Evolutionary conservation across 2,797 vertebrate species (phyloP), one percentile per base, ranked within the genome.

Genomic region (Oreochromis grahami): DNA sequence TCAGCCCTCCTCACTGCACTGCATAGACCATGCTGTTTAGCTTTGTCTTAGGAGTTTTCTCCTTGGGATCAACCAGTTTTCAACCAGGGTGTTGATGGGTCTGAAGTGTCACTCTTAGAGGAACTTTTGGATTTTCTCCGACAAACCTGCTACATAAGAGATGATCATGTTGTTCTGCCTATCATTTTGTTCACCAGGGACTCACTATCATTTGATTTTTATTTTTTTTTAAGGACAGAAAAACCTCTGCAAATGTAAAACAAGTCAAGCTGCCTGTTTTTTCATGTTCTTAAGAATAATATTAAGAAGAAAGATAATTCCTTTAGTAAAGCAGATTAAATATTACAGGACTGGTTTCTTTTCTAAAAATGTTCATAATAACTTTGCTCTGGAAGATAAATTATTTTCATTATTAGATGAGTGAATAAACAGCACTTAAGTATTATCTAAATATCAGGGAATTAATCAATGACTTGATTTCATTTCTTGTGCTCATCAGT

Each of bases 381-480:
- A 34, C 26, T 29, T 52, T 81, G 43, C 9, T 78, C 76, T 77
- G 72, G 15, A 24, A 32, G 76, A 82, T 87, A 48, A 19, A 81
- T 21, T 21, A 45, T 79, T 89, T 60, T 79, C n/a, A 87, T 65
- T 29, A 60, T 77, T 34, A 51, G 36, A 70, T 48, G n/a, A 70
- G 65, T 77, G 45, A 81, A 74, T 51, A 83, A 86, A 68, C 21
- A 77, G 51, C 55, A 26, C 43, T 19, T 50, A 65, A 78, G 17
- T 78, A 65, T 86, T 76, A 83, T 90, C 91, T 79, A 81, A 85
- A 91, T 86, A 85, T 86, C 13, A 76, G 41, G 21, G 11, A 87
- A 81, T 85, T 65, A 92, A 89, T 90, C 80, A 91, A 78, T 90
- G 80, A 50, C 82, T 84, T 80, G 32, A 88, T 90, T 86, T 81